Conservation (phyloP, 2,113 vertebrate genomes). For the Callopanchax toddi region DNA sequence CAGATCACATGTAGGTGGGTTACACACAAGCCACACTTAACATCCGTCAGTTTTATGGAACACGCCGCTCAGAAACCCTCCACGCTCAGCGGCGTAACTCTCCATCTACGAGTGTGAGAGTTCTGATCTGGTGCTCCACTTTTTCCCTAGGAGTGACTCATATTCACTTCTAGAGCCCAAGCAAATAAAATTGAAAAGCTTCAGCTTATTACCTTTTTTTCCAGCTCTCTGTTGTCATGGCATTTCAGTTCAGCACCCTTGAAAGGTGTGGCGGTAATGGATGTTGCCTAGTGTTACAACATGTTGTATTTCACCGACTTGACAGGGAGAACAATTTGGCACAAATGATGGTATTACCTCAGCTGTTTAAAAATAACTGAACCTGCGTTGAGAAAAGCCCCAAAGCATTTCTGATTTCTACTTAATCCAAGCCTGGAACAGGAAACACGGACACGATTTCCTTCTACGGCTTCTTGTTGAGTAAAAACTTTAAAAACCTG, state of each 20-base stretch:
- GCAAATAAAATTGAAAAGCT: slow-evolving; percentile 42
- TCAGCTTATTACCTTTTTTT: slow-evolving; percentile 18
- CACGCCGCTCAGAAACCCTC: slow-evolving; percentile 41
- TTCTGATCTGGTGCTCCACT: slow-evolving; percentile 44
- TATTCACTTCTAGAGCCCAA: slow-evolving; percentile 16
- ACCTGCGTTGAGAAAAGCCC: neutral
- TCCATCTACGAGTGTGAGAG: slow-evolving; percentile 1
- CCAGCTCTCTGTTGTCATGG: slow-evolving; percentile 45
- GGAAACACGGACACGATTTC: neutral
- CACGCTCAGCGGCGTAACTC: slow-evolving; percentile 22
- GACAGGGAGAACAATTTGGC: slow-evolving; percentile 29
- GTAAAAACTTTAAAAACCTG: neutral
- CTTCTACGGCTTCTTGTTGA: neutral
- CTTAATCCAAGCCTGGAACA: neutral
- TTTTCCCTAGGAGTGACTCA: slow-evolving; percentile 59
- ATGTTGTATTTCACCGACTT: slow-evolving; percentile 38
- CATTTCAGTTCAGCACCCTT: slow-evolving; percentile 14
- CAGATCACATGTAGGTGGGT: slow-evolving; percentile 47
- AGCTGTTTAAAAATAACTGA: slow-evolving; percentile 14
- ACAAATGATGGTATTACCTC: slow-evolving; percentile 29
- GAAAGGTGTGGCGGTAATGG: slow-evolving; percentile 23
- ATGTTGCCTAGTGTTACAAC: slow-evolving; percentile 55
- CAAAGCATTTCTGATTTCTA: neutral
- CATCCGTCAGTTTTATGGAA: slow-evolving; percentile 40
- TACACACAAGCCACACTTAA: slow-evolving; percentile 57